Evolutionary conservation across 35 echinoderm and acorn worm genomes (phyloP), one percentile per base, ranked within the genome.

Genomic region (Hemicentrotus pulcherrimus): DNA sequence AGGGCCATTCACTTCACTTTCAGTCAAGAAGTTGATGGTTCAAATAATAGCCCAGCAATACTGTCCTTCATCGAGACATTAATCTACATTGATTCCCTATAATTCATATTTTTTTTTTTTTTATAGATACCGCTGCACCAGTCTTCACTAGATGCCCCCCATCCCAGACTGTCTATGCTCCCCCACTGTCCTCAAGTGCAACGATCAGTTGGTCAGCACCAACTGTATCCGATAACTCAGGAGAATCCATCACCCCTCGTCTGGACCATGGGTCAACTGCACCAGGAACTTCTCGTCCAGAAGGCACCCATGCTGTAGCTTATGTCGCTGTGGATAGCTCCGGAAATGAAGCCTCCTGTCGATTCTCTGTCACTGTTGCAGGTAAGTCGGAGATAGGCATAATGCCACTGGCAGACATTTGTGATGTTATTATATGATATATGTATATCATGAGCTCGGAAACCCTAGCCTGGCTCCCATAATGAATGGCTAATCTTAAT

Each of bases 191-290:
- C 31, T 91, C 94, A 1, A 46, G 85, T 12, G 96, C 94, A 7
- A 78, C 55, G 6, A 87, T 95, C 41, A 91, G 48, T 8, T 96
- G 88, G 47, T 2, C 96, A 47, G 86, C 96, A 59, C 94, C 94
- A 9, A 65, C 86, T 4, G 96, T 94, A 16, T 78, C 96, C 14
- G 96, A 96, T 48, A 96, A 96, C 91, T 96, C 96, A 8, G 96
- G 96, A 46, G 71, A 55, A n/a, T 61, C 96, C 13, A 88, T 94
- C 14, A 91, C 86, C 31, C 48, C 94, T 5, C 18, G n/a, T 30
- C 94, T 32, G 32, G 31, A 28, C 28, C 0, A 8, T 18, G 94
- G 96, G 12, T 65, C 41, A 31, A 59, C 16, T 16, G 52, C 3
- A 46, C 90, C 96, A 4, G 94, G 94, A 32, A 95, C n/a, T 16